Percentiles rank a stretch among this genome's conserved stretches.
Conservation (phyloP, 2,888 invertebrate genomes). For the Cephus spinipes region DNA sequence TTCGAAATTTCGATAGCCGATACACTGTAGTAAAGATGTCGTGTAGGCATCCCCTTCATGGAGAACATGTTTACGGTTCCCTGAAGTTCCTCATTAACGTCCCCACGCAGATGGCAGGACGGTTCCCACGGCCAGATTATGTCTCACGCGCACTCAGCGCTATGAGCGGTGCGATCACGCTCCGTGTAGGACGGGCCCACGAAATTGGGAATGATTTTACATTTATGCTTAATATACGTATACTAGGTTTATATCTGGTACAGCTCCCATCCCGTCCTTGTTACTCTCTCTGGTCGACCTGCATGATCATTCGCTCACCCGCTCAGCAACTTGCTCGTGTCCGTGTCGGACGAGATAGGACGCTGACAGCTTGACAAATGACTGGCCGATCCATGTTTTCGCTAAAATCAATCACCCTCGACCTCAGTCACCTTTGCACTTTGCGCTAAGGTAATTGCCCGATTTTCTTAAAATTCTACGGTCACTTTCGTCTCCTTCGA, state of each 20-base stretch:
- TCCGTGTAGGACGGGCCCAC: background rate
- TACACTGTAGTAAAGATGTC: slow-evolving; percentile 18
- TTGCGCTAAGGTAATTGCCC: slow-evolving; percentile 18
- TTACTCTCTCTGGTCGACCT: background rate
- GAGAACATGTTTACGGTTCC: slow-evolving; percentile 19
- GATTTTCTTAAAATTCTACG: background rate
- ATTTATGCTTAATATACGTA: slow-evolving; percentile 10
- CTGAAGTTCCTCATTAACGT: slow-evolving; percentile 20
- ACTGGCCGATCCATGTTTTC: slow-evolving; percentile 64
- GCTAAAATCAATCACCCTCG: slow-evolving; percentile 63
- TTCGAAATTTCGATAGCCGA: background rate
- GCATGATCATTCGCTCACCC: background rate
- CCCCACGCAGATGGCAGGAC: slow-evolving; percentile 3
- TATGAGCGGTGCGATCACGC: background rate
- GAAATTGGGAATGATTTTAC: slow-evolving; percentile 10
- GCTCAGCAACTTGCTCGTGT: slow-evolving; percentile 10
- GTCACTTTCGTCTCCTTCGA: background rate
- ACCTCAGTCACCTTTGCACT: slow-evolving; percentile 51
- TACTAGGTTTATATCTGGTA: background rate
- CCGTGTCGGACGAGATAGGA: slow-evolving; percentile 41
- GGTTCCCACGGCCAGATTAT: slow-evolving; percentile 20
- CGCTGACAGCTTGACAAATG: slow-evolving; percentile 66
- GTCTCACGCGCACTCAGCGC: background rate
- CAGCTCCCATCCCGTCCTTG: background rate
- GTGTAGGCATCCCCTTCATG: slow-evolving; percentile 3